Percentiles rank a stretch among this genome's conserved stretches.
These are phyloP conservation scores for Nematostella vectensis DNA, from an alignment of 92 coral and sea anemone species.

Conservation along the genomic window DNA sequence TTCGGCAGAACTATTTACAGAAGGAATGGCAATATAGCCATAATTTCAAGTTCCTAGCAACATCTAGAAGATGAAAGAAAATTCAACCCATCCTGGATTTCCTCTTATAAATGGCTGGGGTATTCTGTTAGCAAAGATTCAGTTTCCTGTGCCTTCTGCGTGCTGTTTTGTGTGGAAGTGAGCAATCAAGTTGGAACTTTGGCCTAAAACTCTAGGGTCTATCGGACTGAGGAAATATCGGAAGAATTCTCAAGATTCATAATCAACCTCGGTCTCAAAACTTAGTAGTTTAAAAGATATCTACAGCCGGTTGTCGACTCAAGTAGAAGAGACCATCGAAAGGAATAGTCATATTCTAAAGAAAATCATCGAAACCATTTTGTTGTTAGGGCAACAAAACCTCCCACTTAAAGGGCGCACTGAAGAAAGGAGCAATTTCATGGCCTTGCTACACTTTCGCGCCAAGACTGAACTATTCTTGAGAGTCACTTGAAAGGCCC, in stretches of 20 bases:
- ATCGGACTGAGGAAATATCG: neutral
- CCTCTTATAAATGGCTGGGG: neutral
- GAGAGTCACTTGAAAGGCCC: conserved; percentile 12
- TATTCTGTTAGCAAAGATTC: neutral
- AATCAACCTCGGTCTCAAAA: neutral
- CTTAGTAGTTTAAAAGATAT: neutral
- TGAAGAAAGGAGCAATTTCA: no score
- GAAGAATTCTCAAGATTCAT: neutral
- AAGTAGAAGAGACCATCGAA: neutral
- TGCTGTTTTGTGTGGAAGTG: neutral
- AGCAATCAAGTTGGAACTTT: neutral
- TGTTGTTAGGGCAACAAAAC: no score
- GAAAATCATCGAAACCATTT: no score
- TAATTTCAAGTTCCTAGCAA: neutral
- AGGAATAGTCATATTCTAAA: neutral
- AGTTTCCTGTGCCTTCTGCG: neutral
- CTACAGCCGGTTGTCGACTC: neutral
- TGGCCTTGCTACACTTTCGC: no score
- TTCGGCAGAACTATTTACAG: no score
- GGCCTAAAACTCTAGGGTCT: neutral
- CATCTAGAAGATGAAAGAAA: neutral
- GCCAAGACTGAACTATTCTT: conserved; percentile 12
- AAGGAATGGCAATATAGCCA: no score
- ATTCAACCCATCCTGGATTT: neutral
- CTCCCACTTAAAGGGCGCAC: no score